phyloP scores from a whole-genome alignment of 2,113 vertebrate genomes.

The Heliornis fulica region DNA sequence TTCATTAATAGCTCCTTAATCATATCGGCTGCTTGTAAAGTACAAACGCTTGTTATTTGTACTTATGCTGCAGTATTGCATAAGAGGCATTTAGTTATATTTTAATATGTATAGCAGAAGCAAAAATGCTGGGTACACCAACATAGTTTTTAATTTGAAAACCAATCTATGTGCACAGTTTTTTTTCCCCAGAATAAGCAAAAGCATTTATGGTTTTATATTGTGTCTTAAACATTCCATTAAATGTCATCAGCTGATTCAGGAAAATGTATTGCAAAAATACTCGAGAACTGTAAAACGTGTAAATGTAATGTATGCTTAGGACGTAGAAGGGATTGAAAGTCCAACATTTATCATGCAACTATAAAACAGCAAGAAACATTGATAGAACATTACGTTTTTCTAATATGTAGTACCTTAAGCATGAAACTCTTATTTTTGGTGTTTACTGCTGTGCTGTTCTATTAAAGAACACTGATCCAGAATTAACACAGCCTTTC shows the following conservation, averaged over 20 bases:
- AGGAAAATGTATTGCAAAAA: slow-evolving; percentile 80
- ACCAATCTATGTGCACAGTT: slow-evolving; percentile 69
- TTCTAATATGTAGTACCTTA: slow-evolving; percentile 67
- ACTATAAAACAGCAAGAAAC: slow-evolving; percentile 75
- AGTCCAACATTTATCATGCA: slow-evolving; percentile 74
- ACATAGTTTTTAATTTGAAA: slow-evolving; percentile 80
- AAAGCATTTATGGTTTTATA: slow-evolving; percentile 77
- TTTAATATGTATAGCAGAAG: slow-evolving; percentile 73
- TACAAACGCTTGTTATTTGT: slow-evolving; percentile 77
- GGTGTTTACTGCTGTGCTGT: slow-evolving; percentile 68
- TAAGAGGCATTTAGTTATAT: slow-evolving; percentile 70
- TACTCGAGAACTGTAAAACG: slow-evolving; percentile 76
- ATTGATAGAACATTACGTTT: slow-evolving; percentile 62
- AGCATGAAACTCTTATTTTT: slow-evolving; percentile 62
- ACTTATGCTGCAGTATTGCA: slow-evolving; percentile 76
- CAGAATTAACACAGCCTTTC: slow-evolving; percentile 58
- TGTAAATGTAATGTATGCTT: slow-evolving; percentile 73
- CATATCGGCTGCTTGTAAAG: slow-evolving; percentile 78
- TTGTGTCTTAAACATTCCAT: slow-evolving; percentile 81
- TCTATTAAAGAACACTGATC: slow-evolving; percentile 68
- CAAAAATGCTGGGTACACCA: slow-evolving; percentile 60
- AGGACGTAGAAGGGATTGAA: slow-evolving; percentile 64
- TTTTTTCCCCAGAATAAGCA: slow-evolving; percentile 67
- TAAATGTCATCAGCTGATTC: slow-evolving; percentile 83
- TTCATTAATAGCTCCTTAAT: slow-evolving; percentile 88